Evolutionary conservation across 92 coral and sea anemone genomes (phyloP), one percentile per base, ranked within the genome.

Genomic region (Meandrina meandrites): DNA sequence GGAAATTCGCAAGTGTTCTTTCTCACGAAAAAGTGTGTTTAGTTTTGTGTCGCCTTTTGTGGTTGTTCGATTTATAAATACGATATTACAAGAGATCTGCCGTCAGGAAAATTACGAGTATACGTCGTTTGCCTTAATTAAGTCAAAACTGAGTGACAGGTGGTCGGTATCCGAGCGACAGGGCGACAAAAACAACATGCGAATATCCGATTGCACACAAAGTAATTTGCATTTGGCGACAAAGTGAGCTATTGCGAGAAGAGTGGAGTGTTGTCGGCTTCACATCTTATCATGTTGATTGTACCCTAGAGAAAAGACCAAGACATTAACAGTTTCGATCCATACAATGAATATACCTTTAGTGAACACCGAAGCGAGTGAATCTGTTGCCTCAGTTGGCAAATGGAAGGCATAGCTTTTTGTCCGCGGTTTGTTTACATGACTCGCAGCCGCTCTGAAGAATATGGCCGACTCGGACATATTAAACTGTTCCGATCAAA

Each of bases 401-500:
- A 78, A 62, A 85, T 85, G 88, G 88, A 76, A 78, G 71, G 75
- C 73, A 37, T 76, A 53, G 58, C 19, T 66, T 42, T 60, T 19
- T 64, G 34, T 24, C 66, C 75, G 51, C 69, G 82, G 56, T 77
- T 56, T 85, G 82, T 85, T 85, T 85, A 85, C 77, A 76, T 68
- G 82, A 85, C 62, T 30, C 42, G 5, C 66, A 62, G 53, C 82
- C 76, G 60, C 82, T 31, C 67, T 45, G 76, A 35, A 69, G 66
- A 85, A 77, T 85, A 62, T 85, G 88, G 88, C 88, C 82, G 88
- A 73, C 50, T 40, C 37, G 76, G 82, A 66, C 64, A 76, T 76
- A 22, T 5, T 80, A 31, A 85, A 85, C 66, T 85, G 88, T 67
- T 85, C 88, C 76, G 82, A 87, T 83, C 88, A 78, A 76, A 80